Evolutionary conservation across 2,113 vertebrate species (phyloP).

Genomic region (Butorides virescens): DNA sequence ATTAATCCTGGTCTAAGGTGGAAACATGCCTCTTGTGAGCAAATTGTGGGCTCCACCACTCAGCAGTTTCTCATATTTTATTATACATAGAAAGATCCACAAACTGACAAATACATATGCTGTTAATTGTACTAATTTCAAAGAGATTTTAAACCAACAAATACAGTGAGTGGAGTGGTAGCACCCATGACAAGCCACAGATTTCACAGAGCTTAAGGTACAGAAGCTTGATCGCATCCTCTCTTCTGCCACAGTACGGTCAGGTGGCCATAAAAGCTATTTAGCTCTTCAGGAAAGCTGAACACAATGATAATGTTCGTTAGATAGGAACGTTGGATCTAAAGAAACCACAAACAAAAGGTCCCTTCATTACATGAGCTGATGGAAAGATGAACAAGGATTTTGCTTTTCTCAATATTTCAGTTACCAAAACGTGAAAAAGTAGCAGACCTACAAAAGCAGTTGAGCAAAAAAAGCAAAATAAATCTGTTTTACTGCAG

Average conservation of each 20-base stretch:
- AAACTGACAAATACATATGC: not conserved
- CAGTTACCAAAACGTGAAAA: not conserved
- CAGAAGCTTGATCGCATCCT: not conserved
- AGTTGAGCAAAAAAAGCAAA: not conserved
- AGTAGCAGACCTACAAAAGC: not conserved
- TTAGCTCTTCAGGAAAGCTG: not conserved
- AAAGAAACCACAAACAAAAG: not conserved
- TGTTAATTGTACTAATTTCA: not conserved
- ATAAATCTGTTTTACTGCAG: not conserved
- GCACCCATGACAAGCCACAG: not conserved
- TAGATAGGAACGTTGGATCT: not conserved
- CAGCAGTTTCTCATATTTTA: not conserved
- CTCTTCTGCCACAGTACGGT: not conserved
- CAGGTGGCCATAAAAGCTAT: not conserved
- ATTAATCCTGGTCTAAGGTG: not conserved
- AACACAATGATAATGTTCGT: not conserved
- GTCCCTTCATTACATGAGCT: not conserved
- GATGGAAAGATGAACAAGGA: not conserved
- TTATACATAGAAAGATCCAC: not conserved
- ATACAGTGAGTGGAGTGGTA: not conserved
- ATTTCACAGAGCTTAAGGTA: not conserved
- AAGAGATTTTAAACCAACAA: not conserved
- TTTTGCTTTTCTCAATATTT: not conserved
- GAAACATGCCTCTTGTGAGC: rapidly evolving
- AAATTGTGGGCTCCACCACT: not conserved